phyloP scores from a whole-genome alignment of 2,888 invertebrate species.

The Entomobrya multifasciata region DNA sequence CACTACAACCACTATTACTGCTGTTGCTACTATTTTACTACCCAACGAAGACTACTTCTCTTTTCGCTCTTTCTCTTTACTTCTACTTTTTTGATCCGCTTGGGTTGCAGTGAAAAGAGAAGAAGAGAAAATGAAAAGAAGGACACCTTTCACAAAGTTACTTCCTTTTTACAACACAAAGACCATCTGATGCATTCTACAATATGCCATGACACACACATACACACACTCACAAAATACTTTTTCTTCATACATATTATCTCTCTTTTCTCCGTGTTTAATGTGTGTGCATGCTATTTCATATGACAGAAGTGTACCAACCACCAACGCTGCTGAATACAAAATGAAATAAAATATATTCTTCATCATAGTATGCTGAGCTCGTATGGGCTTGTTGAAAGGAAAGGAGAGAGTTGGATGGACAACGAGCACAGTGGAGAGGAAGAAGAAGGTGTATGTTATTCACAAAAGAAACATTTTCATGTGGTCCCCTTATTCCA shows the following conservation, averaged over 20 bases:
- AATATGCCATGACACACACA: not conserved
- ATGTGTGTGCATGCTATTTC: not conserved
- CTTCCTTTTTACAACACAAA: conserved; percentile 33
- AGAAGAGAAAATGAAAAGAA: conserved; percentile 35
- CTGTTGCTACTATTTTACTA: not conserved
- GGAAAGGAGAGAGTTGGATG: not conserved
- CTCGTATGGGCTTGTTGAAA: not conserved
- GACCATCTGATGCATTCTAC: conserved; percentile 31
- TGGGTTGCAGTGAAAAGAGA: conserved; percentile 35
- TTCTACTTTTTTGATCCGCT: conserved; percentile 32
- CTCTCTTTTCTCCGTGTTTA: not conserved
- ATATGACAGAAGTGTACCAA: not conserved
- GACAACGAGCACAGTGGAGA: not conserved
- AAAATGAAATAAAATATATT: conserved; percentile 16
- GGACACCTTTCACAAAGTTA: conserved; percentile 49
- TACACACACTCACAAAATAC: not conserved
- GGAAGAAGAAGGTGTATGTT: not conserved
- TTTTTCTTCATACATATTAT: no score
- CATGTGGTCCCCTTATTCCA: no score
- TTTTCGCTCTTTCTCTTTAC: not conserved
- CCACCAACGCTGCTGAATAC: not conserved
- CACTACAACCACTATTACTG: not conserved
- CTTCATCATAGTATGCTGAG: not conserved
- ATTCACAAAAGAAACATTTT: not conserved
- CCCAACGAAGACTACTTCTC: not conserved